Evolutionary conservation across 2,113 vertebrate species (phyloP), one percentile per base, ranked within the genome.

Genomic region (Pionites leucogaster): DNA sequence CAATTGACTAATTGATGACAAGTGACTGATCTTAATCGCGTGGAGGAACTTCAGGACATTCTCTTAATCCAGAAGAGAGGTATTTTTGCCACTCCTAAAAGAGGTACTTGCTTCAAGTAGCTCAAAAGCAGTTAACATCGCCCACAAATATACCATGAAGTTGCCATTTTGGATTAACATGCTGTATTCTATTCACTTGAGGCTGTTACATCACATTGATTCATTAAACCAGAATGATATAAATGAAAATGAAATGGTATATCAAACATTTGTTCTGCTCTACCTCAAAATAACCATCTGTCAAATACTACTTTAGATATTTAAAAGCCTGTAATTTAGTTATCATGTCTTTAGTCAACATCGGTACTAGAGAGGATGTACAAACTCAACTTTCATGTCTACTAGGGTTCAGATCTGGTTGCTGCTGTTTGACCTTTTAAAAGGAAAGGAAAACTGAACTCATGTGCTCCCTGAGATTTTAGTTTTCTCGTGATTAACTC

Each of bases 1-100:
- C 76, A 94, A 92, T 95, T 97, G 93, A 96, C 94, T 90, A 94
- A 94, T 55, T 94, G 92, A 90, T 78, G 88, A 68, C 67, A 96
- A 91, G 37, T 77, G 79, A 88, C 85, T 86, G 90, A 96, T 88
- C 82, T 67, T 96, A 92, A 95, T 86, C 88, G 90, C 6, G 29
- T 59, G 47, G 44, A 92, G 63, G 76, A 39, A 94, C 76, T 90
- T 81, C 3, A 9, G 55, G 68, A 80, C 23, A 18, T 90, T 80
- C 28, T 59, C 67, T 74, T 53, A 72, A 50, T 70, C 41, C 55
- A 90, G 35, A 76, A 80, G 35, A 95, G 17, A 77, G 12, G 37
- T 27, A 81, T 50, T 92, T 92, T 50, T 44, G 25, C n/a, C 28
- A n/a, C n/a, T 78, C 47, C n/a, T 47, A 47, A 39, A 78, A 91